A percentile compares a stretch with the other conserved stretches of the same genome.
These are phyloP conservation scores for Xylota sylvarum DNA, from an alignment of 2,888 invertebrate genomes.

Conservation along the genomic window DNA sequence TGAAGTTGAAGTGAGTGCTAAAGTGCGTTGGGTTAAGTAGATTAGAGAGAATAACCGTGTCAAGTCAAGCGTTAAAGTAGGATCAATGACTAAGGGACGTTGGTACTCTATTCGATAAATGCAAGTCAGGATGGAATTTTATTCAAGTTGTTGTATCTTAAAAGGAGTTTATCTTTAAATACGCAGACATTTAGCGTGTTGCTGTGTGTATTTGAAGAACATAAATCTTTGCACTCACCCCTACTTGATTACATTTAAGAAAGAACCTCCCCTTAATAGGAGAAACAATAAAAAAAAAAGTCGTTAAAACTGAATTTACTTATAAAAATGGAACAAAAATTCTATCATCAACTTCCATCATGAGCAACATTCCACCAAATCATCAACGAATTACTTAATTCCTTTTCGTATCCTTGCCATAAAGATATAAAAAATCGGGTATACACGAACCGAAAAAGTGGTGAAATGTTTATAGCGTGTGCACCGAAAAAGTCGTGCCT, in stretches of 20 bases:
- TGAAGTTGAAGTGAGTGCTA: conserved; percentile 54
- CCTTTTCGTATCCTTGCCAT: background rate
- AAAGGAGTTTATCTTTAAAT: too few species aligned
- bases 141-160: background rate
- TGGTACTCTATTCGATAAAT: background rate
- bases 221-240: too few species aligned
- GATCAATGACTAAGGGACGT: conserved; percentile 2
- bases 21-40: conserved; percentile 48
- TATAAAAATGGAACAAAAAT: background rate
- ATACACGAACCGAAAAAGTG: too few species aligned
- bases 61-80: conserved; percentile 22
- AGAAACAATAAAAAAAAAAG: background rate
- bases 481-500: background rate
- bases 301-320: background rate
- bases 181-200: too few species aligned
- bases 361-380: background rate
- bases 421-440: too few species aligned
- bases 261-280: too few species aligned
- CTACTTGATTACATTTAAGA: too few species aligned
- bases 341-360: background rate
- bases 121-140: background rate
- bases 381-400: background rate
- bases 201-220: too few species aligned
- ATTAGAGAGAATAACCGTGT: background rate
- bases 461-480: background rate